Conservation (phyloP, 2,797 vertebrate species). For the Malurus leucopterus region DNA sequence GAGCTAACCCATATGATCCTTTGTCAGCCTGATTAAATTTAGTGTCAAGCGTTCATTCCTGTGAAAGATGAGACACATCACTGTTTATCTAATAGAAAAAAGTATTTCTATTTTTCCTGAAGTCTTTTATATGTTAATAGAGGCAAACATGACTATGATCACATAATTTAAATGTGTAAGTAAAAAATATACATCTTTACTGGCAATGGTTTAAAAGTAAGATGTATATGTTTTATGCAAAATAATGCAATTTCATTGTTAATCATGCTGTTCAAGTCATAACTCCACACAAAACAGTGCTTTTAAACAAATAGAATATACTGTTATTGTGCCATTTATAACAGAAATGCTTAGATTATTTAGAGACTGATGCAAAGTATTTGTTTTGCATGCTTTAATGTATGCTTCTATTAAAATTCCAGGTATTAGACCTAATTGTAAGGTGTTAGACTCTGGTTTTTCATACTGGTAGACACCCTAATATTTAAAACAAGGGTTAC, state of each 20-base stretch:
- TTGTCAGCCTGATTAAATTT: slow-evolving; percentile 43
- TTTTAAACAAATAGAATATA: slow-evolving; percentile 56
- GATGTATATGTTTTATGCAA: slow-evolving; percentile 55
- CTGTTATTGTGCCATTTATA: slow-evolving; percentile 43
- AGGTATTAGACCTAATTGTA: not conserved
- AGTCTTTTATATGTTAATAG: slow-evolving; percentile 69
- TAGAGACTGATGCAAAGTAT: slow-evolving; percentile 68
- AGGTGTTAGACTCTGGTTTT: not conserved
- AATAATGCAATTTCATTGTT: slow-evolving; percentile 45
- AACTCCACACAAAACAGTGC: slow-evolving; percentile 22
- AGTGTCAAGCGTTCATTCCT: not conserved
- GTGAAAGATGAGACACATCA: slow-evolving; percentile 26
- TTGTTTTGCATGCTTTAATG: slow-evolving; percentile 50
- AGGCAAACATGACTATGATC: slow-evolving; percentile 30
- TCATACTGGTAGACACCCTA: not conserved
- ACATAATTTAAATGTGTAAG: slow-evolving; percentile 49
- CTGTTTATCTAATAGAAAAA: slow-evolving; percentile 60
- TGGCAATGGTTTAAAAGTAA: slow-evolving; percentile 45
- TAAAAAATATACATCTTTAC: slow-evolving; percentile 34
- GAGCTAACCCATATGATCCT: slow-evolving; percentile 6
- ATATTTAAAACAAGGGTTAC: not conserved
- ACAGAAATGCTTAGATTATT: slow-evolving; percentile 71
- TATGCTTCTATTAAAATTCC: not conserved
- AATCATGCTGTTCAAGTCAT: slow-evolving; percentile 37
- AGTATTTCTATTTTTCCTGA: slow-evolving; percentile 38